Base-by-base conservation (phyloP, 2,113 vertebrate species). In the Leptobrachium ailaonicum region DNA sequence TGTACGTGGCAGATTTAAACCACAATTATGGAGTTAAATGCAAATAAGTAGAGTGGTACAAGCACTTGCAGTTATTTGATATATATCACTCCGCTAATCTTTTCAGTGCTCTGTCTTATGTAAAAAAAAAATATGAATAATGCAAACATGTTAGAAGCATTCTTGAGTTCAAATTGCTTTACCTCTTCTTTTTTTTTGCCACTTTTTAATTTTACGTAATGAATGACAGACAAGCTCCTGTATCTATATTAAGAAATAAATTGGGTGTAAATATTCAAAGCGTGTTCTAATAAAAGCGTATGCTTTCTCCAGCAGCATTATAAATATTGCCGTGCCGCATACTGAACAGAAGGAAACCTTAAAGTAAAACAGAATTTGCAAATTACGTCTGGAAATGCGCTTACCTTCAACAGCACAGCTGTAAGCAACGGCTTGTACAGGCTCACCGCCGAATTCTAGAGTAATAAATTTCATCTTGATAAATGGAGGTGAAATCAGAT, bases 1-100 rank as follows among this genome's bases (percentile, higher is more conserved):
- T 60, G 72, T 62, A 54, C 5, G 45, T 50, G 72, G 68, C 66
- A 74, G 64, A 62, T 69, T 69, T 56, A 41, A 75, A 68, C 72
- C n/a, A 66, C 53, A 42, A 69, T 75, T 81, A 81, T 81, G 66
- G 79, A 81, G 79, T 81, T 81, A 81, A 81, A 81, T 81, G 79
- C 79, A 81, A 81, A 81, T 81, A 71, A 62, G 54, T 4, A 47
- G 20, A 69, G 62, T 63, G 71, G 67, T 69, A 58, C 72, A 67
- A 56, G 72, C 79, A 63, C 73, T 68, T 58, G 71, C 64, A 41
- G 71, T 63, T 81, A 80, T 81, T 81, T 81, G 79, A 81, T 81
- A 81, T 81, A 81, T 81, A 75, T 81, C 79, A 81, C 72, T 81
- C 60, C 70, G 67, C 78, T 80, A 80, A 80, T 80, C 78, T 80